phyloP scores from a whole-genome alignment of 2,113 vertebrate species.

The Taxidea taxus region DNA sequence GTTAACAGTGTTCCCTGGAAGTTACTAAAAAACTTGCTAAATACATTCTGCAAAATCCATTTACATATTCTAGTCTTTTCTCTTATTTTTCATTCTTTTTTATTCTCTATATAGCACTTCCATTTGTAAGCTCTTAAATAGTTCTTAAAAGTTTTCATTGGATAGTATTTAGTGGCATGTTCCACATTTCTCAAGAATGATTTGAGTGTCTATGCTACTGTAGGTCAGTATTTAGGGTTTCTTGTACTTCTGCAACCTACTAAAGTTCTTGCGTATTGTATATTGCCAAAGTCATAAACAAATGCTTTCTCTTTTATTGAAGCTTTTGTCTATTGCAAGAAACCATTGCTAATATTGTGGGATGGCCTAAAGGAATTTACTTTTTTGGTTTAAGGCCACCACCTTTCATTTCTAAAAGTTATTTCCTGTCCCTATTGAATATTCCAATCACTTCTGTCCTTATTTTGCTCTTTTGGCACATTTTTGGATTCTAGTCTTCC shows the following conservation, averaged over 20 bases:
- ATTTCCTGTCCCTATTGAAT: background rate
- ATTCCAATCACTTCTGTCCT: background rate
- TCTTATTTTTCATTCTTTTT: background rate
- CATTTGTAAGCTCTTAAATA: background rate
- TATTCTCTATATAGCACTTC: background rate
- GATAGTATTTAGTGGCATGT: background rate
- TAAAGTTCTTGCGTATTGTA: background rate
- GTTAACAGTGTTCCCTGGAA: background rate
- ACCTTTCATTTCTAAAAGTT: background rate
- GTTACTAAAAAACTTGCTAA: background rate
- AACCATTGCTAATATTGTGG: background rate
- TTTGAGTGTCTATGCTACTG: background rate
- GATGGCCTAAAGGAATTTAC: background rate
- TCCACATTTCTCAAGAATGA: background rate
- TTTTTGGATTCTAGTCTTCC: background rate
- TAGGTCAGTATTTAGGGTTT: background rate
- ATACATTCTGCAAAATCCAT: background rate
- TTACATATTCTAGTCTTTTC: background rate
- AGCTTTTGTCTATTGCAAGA: background rate
- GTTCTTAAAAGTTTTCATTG: background rate
- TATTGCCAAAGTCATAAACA: background rate
- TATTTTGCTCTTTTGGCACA: background rate
- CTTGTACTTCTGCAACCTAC: background rate
- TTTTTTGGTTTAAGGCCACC: background rate
- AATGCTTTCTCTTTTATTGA: background rate